Conservation (phyloP, 2,888 invertebrate genomes). For the Callyntrura sp. region DNA sequence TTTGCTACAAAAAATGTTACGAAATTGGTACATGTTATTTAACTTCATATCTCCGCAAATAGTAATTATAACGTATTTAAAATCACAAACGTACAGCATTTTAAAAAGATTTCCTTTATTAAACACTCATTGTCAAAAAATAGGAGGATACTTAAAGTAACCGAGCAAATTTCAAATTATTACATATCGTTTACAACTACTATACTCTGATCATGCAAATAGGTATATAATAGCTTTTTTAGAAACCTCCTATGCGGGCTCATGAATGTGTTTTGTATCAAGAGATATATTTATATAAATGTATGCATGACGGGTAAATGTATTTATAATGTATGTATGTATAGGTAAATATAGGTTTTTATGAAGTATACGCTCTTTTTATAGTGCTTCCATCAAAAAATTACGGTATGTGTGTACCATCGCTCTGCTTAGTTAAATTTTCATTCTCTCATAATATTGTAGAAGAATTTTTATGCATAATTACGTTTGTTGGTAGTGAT, state of each 20-base stretch:
- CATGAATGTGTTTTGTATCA: neutral
- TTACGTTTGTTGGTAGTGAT: slow-evolving; percentile 27
- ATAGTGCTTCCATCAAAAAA: slow-evolving; percentile 27
- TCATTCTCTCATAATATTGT: too few relatives aligned
- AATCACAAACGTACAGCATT: too few relatives aligned
- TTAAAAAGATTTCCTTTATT: too few relatives aligned
- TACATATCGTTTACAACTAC: neutral
- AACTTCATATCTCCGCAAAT: too few relatives aligned
- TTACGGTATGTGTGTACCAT: slow-evolving; percentile 3
- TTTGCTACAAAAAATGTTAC: neutral
- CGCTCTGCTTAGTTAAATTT: neutral
- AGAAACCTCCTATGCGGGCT: neutral
- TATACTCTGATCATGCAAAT: too few relatives aligned
- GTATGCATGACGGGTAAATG: neutral
- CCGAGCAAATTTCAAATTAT: neutral
- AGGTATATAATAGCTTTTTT: too few relatives aligned
- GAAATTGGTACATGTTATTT: too few relatives aligned
- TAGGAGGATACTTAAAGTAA: neutral
- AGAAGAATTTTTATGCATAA: neutral
- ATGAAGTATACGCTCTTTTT: slow-evolving; percentile 42
- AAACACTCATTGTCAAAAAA: too few relatives aligned
- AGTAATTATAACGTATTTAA: too few relatives aligned
- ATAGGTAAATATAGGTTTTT: slow-evolving; percentile 3
- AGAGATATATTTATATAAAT: neutral
- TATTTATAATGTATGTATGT: slow-evolving; percentile 9